Conservation (phyloP, 2,113 vertebrate species). For the Cromileptes altivelis region DNA sequence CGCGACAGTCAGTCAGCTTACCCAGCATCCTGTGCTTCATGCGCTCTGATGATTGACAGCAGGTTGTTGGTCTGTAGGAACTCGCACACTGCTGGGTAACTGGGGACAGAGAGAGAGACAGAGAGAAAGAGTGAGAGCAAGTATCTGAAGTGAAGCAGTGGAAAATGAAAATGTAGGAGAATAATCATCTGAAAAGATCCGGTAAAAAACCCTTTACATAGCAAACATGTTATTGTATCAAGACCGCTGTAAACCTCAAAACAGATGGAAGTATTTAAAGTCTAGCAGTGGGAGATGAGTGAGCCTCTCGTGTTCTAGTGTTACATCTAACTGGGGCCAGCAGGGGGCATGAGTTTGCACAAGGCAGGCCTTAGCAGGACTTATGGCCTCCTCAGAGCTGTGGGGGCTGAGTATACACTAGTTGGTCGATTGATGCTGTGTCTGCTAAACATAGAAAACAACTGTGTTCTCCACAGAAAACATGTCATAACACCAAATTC, state of each 20-base stretch:
- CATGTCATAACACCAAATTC: slow-evolving; percentile 26
- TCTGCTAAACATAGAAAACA: slow-evolving; percentile 60
- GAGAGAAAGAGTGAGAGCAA: no score
- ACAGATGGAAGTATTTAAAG: slow-evolving; percentile 39
- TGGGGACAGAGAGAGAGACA: slow-evolving; percentile 55
- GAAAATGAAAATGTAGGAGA: neutral
- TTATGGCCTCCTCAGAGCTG: slow-evolving; percentile 30
- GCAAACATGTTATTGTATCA: slow-evolving; percentile 13
- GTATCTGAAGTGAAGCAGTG: neutral
- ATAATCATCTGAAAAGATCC: neutral
- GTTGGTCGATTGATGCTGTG: slow-evolving; percentile 47
- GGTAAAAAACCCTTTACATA: neutral
- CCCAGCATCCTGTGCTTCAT: slow-evolving; percentile 89
- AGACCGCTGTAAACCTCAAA: slow-evolving; percentile 19
- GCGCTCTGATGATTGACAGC: slow-evolving; percentile 96
- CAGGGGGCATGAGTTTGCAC: slow-evolving; percentile 61
- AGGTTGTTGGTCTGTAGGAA: slow-evolving; percentile 99
- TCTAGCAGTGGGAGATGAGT: slow-evolving; percentile 21
- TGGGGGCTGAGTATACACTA: slow-evolving; percentile 18
- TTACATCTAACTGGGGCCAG: slow-evolving; percentile 49
- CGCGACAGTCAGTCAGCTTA: slow-evolving; percentile 60
- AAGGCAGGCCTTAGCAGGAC: slow-evolving; percentile 1
- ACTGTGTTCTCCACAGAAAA: slow-evolving; percentile 22
- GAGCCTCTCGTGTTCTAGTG: slow-evolving; percentile 34
- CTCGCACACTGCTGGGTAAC: slow-evolving; percentile 97